phyloP scores from a whole-genome alignment of 1,140 invertebrate species.

The Dryas iulia region DNA sequence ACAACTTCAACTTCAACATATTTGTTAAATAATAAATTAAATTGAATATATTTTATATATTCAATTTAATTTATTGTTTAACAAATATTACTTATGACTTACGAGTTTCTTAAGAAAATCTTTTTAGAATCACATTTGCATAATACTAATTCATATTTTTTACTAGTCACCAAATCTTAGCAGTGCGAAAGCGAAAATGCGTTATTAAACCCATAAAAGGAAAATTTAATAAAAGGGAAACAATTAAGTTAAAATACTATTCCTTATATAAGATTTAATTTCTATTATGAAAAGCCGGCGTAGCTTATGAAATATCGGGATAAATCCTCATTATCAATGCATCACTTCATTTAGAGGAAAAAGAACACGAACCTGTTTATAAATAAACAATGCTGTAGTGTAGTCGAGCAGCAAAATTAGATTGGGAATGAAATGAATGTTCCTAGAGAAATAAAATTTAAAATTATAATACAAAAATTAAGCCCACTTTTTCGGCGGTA shows the following conservation, averaged over 20 bases:
- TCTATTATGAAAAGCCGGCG: constrained; percentile 1
- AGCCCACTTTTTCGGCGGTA: neutral
- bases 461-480: neutral
- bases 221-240: neutral
- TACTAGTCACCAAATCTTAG: too few species aligned
- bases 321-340: constrained; percentile 47
- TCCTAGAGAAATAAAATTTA: constrained; percentile 8
- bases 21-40: too few species aligned
- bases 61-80: too few species aligned
- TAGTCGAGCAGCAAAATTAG: constrained; percentile 19
- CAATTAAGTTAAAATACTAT: neutral
- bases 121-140: too few species aligned
- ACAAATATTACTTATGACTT: too few species aligned
- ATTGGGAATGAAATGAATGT: constrained; percentile 15
- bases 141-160: too few species aligned
- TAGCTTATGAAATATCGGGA: constrained; percentile 17
- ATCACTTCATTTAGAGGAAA: constrained; percentile 48
- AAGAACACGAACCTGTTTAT: constrained; percentile 46
- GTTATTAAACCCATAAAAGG: neutral
- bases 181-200: too few species aligned
- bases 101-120: too few species aligned
- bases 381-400: constrained; percentile 48
- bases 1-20: too few species aligned
- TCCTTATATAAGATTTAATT: neutral
- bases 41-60: too few species aligned